A percentile compares a stretch with the other conserved stretches of the same genome.
Conservation (phyloP, 2,113 vertebrate species). For the Anhinga anhinga region DNA sequence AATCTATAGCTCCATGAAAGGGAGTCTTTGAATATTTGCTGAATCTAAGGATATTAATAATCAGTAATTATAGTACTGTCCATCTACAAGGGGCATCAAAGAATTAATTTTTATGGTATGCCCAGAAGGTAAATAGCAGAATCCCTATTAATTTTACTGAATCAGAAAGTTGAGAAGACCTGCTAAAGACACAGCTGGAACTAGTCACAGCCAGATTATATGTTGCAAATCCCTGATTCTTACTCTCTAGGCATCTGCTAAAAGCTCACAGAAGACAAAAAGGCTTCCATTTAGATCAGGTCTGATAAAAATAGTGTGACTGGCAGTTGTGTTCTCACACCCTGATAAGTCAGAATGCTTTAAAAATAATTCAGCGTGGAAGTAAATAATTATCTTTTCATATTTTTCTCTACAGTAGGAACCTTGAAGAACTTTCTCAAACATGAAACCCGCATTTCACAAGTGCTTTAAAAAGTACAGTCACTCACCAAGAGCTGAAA, state of each 20-base stretch:
- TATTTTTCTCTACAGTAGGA: background rate
- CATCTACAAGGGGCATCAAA: background rate
- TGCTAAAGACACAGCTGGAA: background rate
- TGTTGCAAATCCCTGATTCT: background rate
- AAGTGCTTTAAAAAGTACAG: background rate
- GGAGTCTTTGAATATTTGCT: background rate
- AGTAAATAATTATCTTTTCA: background rate
- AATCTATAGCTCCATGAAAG: background rate
- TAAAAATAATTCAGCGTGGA: background rate
- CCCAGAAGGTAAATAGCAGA: background rate
- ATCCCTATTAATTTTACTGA: background rate
- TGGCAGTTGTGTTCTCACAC: background rate
- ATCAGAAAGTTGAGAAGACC: background rate
- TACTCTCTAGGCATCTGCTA: background rate
- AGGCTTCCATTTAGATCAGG: background rate
- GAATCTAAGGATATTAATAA: background rate
- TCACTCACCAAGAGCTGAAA: background rate
- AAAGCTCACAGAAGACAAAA: background rate
- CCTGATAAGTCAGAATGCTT: background rate
- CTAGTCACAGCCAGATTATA: background rate
- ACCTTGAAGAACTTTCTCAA: background rate
- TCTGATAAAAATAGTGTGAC: background rate
- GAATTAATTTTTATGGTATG: background rate
- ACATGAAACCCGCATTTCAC: background rate
- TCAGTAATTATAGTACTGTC: background rate